Evolutionary conservation across 2,888 invertebrate species (phyloP).

Genomic region (Aphodius granarius): DNA sequence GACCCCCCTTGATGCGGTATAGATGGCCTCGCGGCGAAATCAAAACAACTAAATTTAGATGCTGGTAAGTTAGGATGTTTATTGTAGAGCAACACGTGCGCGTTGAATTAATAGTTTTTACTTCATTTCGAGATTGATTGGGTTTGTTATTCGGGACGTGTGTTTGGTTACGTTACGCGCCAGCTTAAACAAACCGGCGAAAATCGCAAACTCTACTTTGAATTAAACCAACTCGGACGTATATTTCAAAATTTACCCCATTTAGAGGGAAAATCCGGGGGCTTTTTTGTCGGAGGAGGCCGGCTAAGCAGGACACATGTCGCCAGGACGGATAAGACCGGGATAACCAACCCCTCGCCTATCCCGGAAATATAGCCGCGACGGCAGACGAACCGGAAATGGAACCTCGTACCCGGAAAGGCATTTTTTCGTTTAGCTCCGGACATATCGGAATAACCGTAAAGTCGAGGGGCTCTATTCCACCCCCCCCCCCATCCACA

Average conservation of each 20-base stretch:
- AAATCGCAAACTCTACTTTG: background rate
- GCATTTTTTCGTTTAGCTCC: constrained; percentile 34
- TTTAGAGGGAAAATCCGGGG: constrained; percentile 43
- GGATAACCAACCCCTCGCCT: constrained; percentile 53
- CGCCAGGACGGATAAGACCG: constrained; percentile 58
- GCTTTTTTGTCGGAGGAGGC: constrained; percentile 45
- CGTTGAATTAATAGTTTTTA: background rate
- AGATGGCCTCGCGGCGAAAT: constrained; percentile 27
- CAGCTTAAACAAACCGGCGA: background rate
- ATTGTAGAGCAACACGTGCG: background rate
- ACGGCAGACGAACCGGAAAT: constrained; percentile 57
- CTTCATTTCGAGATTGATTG: background rate
- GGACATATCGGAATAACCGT: constrained; percentile 37
- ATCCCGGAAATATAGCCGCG: constrained; percentile 57
- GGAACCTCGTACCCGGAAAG: constrained; percentile 47
- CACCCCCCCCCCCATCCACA: background rate
- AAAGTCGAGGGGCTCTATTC: constrained; percentile 12
- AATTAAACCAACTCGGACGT: constrained; percentile 7
- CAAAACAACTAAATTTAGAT: background rate
- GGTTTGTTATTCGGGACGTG: background rate
- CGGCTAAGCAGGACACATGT: constrained; percentile 62
- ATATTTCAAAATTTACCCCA: constrained; percentile 41
- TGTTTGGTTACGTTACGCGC: background rate
- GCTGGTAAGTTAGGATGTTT: constrained; percentile 4
- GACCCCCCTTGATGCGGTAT: constrained; percentile 53